phyloP scores from a whole-genome alignment of 2,113 vertebrate species.

The Lepisosteus osseus region DNA sequence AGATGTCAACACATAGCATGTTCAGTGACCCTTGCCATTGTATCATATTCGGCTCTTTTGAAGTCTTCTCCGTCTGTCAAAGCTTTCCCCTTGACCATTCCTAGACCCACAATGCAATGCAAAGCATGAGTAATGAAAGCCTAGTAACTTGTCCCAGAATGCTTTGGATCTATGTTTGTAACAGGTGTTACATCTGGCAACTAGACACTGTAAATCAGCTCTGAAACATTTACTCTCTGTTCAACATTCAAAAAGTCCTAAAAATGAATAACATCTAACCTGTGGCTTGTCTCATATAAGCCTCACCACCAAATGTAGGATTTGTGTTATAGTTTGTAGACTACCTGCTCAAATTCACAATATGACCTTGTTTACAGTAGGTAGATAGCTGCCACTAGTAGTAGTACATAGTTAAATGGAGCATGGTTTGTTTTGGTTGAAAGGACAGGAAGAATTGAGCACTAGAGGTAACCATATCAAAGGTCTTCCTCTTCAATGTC shows the following conservation, averaged over 20 bases:
- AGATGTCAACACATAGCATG: constrained; percentile 40
- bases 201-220: constrained; percentile 24
- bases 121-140: constrained; percentile 11
- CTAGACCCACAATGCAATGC: constrained; percentile 25
- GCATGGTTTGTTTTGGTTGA: too few species aligned
- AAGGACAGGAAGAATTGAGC: too few species aligned
- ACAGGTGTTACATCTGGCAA: constrained; percentile 39
- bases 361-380: too few species aligned
- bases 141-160: constrained; percentile 29
- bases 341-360: too few species aligned
- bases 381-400: too few species aligned
- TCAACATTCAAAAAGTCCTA: constrained; percentile 22
- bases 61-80: constrained; percentile 22
- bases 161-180: constrained; percentile 32
- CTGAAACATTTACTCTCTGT: constrained; percentile 15
- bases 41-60: constrained; percentile 17
- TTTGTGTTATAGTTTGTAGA: too few species aligned
- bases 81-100: constrained; percentile 26
- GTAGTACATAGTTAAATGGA: too few species aligned
- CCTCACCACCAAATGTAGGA: background rate
- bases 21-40: constrained; percentile 24
- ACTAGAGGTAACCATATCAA: too few species aligned
- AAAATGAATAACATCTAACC: constrained; percentile 17
- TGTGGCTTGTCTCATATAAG: constrained; percentile 19
- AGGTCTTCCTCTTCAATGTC: too few species aligned